Percentiles rank a stretch among this genome's conserved stretches.
Evolutionary conservation across 2,888 invertebrate genomes (phyloP).

Genomic region (Phlogophora meticulosa): DNA sequence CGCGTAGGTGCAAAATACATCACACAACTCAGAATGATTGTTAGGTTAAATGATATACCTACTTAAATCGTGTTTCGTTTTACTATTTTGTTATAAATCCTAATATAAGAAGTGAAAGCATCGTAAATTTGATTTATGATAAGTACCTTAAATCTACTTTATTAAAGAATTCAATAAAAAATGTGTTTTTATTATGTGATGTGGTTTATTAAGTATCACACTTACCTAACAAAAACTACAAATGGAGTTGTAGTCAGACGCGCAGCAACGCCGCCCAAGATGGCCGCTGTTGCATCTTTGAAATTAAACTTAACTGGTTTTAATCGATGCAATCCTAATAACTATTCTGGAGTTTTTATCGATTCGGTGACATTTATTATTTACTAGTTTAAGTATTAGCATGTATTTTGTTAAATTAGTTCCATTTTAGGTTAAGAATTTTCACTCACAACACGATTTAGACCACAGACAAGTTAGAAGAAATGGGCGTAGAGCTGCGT

Average conservation of each 20-base stretch:
- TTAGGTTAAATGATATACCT: too few relatives aligned
- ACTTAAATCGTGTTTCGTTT: too few relatives aligned
- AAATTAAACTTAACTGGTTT: constrained; percentile 46
- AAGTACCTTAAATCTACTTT: background rate
- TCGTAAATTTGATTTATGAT: too few relatives aligned
- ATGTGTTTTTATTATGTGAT: background rate
- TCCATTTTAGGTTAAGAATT: constrained; percentile 43
- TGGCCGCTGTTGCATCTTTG: constrained; percentile 61
- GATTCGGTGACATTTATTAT: background rate
- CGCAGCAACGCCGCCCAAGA: constrained; percentile 49
- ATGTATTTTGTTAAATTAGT: constrained; percentile 36
- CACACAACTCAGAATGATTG: background rate
- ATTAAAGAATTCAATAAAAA: constrained; percentile 1
- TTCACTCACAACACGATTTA: constrained; percentile 25
- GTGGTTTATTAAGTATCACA: background rate
- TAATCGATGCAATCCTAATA: constrained; percentile 43
- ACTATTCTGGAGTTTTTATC: constrained; percentile 8
- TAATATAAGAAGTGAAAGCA: too few relatives aligned
- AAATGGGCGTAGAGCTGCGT: constrained; percentile 11
- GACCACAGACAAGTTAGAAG: constrained; percentile 55
- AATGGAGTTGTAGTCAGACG: constrained; percentile 40
- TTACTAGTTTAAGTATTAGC: background rate
- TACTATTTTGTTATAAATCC: too few relatives aligned
- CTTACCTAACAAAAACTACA: constrained; percentile 43
- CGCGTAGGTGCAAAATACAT: background rate